A percentile compares a stretch with the other conserved stretches of the same genome.
These are phyloP conservation scores for Sebastes steindachneri DNA, from an alignment of 2,797 vertebrate species.

Conservation along the genomic window DNA sequence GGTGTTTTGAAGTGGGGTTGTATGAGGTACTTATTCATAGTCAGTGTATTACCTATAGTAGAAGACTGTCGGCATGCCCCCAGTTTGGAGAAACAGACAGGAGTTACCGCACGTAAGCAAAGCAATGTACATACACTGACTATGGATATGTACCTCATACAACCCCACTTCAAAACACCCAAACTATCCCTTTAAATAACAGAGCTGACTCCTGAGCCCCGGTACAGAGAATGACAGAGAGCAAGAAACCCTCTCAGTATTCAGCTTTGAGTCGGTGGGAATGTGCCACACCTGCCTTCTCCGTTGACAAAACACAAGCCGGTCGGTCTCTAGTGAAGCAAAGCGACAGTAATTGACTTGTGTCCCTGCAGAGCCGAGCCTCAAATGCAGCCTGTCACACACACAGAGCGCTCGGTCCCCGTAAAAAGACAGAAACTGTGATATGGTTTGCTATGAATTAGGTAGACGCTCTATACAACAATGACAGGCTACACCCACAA, in stretches of 20 bases:
- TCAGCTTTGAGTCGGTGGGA: slow-evolving; percentile 12
- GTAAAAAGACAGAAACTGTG: slow-evolving; percentile 24
- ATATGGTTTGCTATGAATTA: slow-evolving; percentile 29
- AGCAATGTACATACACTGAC: too few species aligned
- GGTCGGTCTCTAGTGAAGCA: slow-evolving; percentile 28
- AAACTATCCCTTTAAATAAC: slow-evolving; percentile 3
- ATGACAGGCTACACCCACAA: slow-evolving; percentile 40
- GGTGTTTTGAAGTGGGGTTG: too few species aligned
- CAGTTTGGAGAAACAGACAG: too few species aligned
- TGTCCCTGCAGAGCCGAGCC: slow-evolving; percentile 27
- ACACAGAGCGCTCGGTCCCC: slow-evolving; percentile 9
- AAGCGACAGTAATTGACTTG: slow-evolving; percentile 52
- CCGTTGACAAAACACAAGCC: slow-evolving; percentile 27
- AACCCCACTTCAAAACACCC: too few species aligned
- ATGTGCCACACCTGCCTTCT: slow-evolving; percentile 31
- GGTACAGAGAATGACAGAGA: slow-evolving; percentile 17
- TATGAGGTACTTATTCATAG: too few species aligned
- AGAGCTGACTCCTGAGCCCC: background rate
- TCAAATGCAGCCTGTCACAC: slow-evolving; percentile 36
- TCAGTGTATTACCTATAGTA: too few species aligned
- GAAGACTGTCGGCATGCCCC: too few species aligned
- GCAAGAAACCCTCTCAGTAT: slow-evolving; percentile 4
- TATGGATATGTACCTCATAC: too few species aligned
- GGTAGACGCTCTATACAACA: slow-evolving; percentile 11
- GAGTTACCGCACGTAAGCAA: too few species aligned